A percentile compares a stretch with the other conserved stretches of the same genome.
Conservation (phyloP, 2,113 vertebrate species). For the Indicator indicator region DNA sequence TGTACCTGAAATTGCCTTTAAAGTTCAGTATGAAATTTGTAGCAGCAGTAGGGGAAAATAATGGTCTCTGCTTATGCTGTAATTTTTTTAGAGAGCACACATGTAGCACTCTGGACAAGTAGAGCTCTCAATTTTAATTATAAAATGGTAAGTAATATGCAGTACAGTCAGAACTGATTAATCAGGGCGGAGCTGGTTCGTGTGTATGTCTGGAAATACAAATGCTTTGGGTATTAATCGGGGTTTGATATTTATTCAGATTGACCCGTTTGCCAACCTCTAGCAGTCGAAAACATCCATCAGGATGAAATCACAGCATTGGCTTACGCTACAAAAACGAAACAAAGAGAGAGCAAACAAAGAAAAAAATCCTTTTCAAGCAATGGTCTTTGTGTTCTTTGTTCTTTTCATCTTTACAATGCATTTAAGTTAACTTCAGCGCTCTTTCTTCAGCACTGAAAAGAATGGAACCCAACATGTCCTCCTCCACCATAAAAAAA, state of each 20-base stretch:
- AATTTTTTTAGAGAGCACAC: constrained; percentile 43
- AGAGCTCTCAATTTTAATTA: constrained; percentile 13
- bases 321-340: background rate
- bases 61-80: background rate
- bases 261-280: background rate
- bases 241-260: background rate
- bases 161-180: constrained; percentile 18
- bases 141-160: background rate
- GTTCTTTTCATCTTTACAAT: background rate
- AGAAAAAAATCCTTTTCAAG: background rate
- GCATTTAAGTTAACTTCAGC: background rate
- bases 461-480: background rate
- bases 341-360: no score
- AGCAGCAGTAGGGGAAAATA: background rate
- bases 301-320: background rate
- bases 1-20: constrained; percentile 40
- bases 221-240: constrained; percentile 15
- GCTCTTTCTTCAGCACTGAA: background rate
- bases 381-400: background rate
- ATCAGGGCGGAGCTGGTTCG: background rate
- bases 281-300: constrained; percentile 1
- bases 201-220: background rate
- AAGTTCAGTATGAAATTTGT: constrained; percentile 31
- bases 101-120: constrained; percentile 14
- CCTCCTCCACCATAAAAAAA: background rate